Percentiles rank a stretch among this genome's conserved stretches.
phyloP scores from a whole-genome alignment of 1,140 invertebrate species.

The Drosophila athabasca region DNA sequence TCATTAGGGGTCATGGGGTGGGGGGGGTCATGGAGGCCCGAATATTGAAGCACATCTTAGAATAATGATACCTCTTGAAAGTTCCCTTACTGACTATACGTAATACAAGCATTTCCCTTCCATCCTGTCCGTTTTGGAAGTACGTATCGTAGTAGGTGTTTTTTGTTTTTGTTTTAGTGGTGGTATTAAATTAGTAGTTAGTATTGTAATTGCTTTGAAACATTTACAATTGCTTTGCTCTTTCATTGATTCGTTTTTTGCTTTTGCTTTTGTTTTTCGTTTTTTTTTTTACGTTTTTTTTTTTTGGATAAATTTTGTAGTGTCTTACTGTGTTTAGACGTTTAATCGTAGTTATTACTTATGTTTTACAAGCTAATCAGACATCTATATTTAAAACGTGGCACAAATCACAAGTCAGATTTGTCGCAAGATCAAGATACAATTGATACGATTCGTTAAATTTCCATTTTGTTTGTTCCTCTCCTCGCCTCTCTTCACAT shows the following conservation, averaged over 20 bases:
- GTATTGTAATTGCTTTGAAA: slow-evolving; percentile 70
- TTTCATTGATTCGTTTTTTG: slow-evolving; percentile 40
- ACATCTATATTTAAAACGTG: slow-evolving; percentile 82
- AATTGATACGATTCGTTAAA: slow-evolving; percentile 77
- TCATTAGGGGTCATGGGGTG: neutral
- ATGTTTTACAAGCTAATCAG: slow-evolving; percentile 75
- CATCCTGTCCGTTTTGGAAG: slow-evolving; percentile 17
- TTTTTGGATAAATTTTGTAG: slow-evolving; percentile 66
- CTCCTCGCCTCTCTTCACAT: slow-evolving; percentile 3
- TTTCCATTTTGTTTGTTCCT: slow-evolving; percentile 36
- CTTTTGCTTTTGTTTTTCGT: neutral
- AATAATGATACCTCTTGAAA: slow-evolving; percentile 47
- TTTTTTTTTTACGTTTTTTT: slow-evolving; percentile 56
- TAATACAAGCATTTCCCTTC: slow-evolving; percentile 43
- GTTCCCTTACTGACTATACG: slow-evolving; percentile 61
- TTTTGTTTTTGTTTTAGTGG: slow-evolving; percentile 30
- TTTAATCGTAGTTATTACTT: slow-evolving; percentile 53
- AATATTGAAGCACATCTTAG: slow-evolving; percentile 43
- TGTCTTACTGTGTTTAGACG: slow-evolving; percentile 58
- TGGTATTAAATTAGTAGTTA: slow-evolving; percentile 60
- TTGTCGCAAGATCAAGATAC: slow-evolving; percentile 80
- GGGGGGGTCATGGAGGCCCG: slow-evolving; percentile 43
- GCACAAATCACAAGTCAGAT: slow-evolving; percentile 81
- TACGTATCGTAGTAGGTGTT: slow-evolving; percentile 66
- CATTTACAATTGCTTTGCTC: slow-evolving; percentile 25